Evolutionary conservation across 2,113 vertebrate genomes (phyloP).

Genomic region (Cervus canadensis): DNA sequence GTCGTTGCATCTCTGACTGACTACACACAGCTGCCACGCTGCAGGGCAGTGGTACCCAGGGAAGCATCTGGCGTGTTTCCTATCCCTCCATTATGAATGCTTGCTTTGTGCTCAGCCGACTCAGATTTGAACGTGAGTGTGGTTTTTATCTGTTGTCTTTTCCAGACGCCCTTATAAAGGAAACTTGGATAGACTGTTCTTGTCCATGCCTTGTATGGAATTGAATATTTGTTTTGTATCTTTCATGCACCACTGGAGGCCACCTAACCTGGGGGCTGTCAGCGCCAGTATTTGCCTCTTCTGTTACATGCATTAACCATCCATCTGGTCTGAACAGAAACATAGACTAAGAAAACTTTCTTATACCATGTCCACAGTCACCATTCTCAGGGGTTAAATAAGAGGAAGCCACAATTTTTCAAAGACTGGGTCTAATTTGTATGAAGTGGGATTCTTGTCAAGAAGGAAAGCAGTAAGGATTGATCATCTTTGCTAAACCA

Average conservation of each 20-base stretch:
- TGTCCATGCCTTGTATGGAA: not conserved
- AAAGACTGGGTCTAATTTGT: not conserved
- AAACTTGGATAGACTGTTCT: not conserved
- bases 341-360: constrained; percentile 33
- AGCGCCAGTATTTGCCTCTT: constrained; percentile 34
- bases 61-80: not conserved
- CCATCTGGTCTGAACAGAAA: constrained; percentile 23
- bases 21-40: not conserved
- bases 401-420: not conserved
- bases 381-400: constrained; percentile 57
- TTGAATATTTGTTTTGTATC: not conserved
- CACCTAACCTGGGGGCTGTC: constrained; percentile 26
- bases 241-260: not conserved
- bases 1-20: not conserved
- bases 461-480: not conserved
- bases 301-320: constrained; percentile 9
- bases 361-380: constrained; percentile 39
- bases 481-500: not conserved
- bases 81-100: not conserved
- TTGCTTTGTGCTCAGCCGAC: not conserved
- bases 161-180: not conserved
- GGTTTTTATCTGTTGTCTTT: not conserved
- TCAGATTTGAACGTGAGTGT: not conserved
- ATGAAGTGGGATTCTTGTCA: not conserved
- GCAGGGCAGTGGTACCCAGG: not conserved